Evolutionary conservation across 2,797 vertebrate genomes (phyloP).

Genomic region (Scyliorhinus canicula): DNA sequence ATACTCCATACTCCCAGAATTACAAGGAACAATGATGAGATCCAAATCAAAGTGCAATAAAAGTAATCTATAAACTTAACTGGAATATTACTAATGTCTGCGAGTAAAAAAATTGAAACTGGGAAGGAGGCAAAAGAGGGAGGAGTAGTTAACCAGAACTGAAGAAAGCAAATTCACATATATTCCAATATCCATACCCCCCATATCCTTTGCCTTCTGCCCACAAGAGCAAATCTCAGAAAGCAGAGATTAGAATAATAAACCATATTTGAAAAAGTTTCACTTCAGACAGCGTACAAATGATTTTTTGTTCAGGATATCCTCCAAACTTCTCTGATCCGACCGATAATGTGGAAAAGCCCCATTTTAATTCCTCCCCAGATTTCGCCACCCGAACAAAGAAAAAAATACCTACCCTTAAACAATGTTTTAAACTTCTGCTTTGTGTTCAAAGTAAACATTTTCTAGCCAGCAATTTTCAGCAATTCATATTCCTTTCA

Average conservation of each 20-base stretch:
- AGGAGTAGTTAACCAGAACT: background rate
- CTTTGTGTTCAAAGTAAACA: background rate
- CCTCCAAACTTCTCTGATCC: background rate
- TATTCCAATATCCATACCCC: background rate
- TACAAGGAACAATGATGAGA: background rate
- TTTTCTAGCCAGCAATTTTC: background rate
- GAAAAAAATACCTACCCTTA: background rate
- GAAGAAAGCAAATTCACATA: background rate
- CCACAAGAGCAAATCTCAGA: background rate
- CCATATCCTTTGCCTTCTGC: background rate
- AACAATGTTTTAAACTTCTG: too few relatives aligned
- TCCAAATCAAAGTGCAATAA: background rate
- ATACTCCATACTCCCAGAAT: too few relatives aligned
- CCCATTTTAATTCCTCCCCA: background rate
- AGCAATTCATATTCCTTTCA: background rate
- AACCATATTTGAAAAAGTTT: background rate
- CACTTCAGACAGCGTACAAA: background rate
- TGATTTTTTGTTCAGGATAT: background rate
- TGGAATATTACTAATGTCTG: background rate
- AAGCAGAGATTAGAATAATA: background rate
- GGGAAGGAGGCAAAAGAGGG: background rate
- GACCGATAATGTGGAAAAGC: background rate
- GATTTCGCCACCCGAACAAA: background rate
- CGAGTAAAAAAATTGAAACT: background rate
- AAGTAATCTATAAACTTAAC: background rate